phyloP scores from a whole-genome alignment of 2,888 invertebrate species.

The Cephus sareptanus region DNA sequence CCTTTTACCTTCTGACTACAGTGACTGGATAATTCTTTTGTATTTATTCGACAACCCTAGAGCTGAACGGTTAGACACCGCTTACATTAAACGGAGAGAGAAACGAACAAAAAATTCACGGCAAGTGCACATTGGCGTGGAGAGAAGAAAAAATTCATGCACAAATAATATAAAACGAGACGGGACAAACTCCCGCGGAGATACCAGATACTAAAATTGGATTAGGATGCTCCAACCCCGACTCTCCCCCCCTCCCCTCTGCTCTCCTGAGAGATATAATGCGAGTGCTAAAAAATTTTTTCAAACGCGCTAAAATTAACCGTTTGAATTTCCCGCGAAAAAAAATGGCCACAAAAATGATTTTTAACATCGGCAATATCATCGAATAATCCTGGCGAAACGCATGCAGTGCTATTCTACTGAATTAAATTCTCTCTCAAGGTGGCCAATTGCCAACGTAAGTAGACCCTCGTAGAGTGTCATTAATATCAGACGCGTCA shows the following conservation, averaged over 20 bases:
- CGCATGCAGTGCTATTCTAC: background rate
- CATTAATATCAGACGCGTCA: background rate
- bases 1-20: background rate
- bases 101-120: background rate
- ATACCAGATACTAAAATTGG: background rate
- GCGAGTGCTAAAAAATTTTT: background rate
- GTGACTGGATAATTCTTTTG: background rate
- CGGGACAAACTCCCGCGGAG: background rate
- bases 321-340: background rate
- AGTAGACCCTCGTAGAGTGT: background rate
- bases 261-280: background rate
- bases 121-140: background rate
- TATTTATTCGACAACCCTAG: background rate
- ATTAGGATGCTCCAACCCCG: background rate
- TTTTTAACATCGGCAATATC: background rate
- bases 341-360: background rate
- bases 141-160: background rate
- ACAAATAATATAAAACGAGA: background rate
- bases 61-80: background rate
- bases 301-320: background rate
- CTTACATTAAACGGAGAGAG: background rate
- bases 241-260: too few species aligned
- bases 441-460: background rate
- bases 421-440: background rate
- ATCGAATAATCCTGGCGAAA: too few species aligned